Conservation (phyloP, 2,113 vertebrate genomes). For the Rissa tridactyla region DNA sequence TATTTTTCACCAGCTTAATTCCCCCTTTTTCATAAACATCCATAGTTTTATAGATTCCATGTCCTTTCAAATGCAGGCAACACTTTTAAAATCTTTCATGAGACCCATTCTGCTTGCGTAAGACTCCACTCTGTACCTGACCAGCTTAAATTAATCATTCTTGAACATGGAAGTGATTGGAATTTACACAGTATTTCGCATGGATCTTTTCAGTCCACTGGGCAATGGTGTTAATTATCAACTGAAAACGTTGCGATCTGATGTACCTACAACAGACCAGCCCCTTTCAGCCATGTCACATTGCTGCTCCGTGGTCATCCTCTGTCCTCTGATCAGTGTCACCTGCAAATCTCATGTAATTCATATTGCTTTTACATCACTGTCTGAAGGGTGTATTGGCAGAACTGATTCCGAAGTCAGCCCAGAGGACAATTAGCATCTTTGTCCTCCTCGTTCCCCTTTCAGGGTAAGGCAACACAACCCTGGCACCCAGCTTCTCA, state of each 20-base stretch:
- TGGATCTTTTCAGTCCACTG: not conserved
- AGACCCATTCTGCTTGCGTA: not conserved
- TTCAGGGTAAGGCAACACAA: too few species aligned
- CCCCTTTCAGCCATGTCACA: not conserved
- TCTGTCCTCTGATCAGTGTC: not conserved
- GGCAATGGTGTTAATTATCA: not conserved
- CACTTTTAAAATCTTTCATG: not conserved
- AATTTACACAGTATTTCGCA: not conserved
- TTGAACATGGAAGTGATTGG: not conserved
- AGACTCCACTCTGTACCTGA: not conserved
- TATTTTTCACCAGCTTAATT: not conserved
- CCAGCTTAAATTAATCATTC: not conserved
- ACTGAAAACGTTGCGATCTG: not conserved
- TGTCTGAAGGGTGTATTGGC: not conserved
- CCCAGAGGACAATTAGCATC: not conserved
- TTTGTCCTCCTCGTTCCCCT: not conserved
- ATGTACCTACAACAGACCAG: not conserved
- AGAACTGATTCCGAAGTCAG: not conserved
- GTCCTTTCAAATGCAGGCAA: not conserved
- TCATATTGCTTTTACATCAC: not conserved
- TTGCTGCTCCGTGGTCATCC: fast-evolving
- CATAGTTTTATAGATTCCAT: fast-evolving
- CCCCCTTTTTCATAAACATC: not conserved
- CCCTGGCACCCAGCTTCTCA: not conserved
- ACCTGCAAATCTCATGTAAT: not conserved